phyloP scores from a whole-genome alignment of 2,888 invertebrate genomes.

The Pyrrhosoma nymphula region DNA sequence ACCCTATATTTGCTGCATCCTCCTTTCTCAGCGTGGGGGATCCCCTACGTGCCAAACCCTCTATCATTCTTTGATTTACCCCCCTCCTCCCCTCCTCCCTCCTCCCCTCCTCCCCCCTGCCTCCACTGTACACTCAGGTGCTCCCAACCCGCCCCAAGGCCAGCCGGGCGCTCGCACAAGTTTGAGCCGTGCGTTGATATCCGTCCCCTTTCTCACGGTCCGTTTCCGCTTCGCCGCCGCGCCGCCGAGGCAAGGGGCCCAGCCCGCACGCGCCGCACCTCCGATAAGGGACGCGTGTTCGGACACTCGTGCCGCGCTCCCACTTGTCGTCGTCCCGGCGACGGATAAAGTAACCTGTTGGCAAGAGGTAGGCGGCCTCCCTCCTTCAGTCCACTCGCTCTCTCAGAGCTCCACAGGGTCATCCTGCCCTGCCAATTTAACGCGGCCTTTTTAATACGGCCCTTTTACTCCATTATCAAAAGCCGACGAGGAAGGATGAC shows the following conservation, averaged over 20 bases:
- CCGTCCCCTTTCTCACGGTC: constrained; percentile 4
- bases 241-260: not conserved
- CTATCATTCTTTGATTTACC: too few species aligned
- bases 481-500: not conserved
- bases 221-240: not conserved
- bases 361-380: not conserved
- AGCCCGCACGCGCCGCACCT: not conserved
- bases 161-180: not conserved
- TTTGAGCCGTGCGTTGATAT: not conserved
- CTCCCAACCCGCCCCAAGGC: not conserved
- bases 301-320: not conserved
- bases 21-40: not conserved
- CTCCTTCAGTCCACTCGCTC: not conserved
- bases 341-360: constrained; percentile 66
- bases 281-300: not conserved
- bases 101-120: not conserved
- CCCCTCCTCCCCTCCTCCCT: not conserved
- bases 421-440: not conserved
- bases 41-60: too few species aligned
- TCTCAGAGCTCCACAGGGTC: not conserved
- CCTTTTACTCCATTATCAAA: not conserved
- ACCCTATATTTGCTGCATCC: not conserved
- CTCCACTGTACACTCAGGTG: not conserved
- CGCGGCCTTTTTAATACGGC: not conserved
- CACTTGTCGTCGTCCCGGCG: constrained; percentile 26